Conservation (phyloP, 2,113 vertebrate genomes). For the Perognathus longimembris region DNA sequence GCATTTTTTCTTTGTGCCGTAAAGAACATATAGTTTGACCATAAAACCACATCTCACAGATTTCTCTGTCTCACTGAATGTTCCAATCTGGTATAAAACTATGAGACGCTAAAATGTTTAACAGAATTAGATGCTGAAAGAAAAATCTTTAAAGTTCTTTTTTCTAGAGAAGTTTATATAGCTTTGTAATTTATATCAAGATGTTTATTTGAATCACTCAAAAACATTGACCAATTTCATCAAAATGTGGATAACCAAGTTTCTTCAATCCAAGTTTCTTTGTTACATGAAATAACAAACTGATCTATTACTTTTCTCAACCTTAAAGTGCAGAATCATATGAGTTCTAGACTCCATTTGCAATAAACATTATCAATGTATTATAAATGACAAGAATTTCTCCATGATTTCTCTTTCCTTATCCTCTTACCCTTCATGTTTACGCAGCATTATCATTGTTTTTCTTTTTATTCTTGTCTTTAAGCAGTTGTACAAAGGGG, state of each 20-base stretch:
- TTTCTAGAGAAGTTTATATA: not conserved
- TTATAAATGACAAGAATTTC: not conserved
- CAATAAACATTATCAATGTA: not conserved
- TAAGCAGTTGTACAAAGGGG: too few species aligned
- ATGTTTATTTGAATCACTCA: too few species aligned
- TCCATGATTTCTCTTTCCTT: not conserved
- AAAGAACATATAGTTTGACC: not conserved
- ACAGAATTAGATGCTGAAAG: not conserved
- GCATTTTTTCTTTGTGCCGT: not conserved
- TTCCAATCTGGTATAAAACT: slow-evolving; percentile 29
- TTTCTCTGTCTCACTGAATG: not conserved
- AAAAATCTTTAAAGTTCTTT: not conserved
- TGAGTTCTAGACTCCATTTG: not conserved
- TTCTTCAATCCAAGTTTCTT: not conserved
- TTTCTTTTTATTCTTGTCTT: too few species aligned
- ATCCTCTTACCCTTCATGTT: fast-evolving
- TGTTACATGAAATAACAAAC: not conserved
- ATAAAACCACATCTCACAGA: not conserved
- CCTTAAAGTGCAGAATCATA: not conserved
- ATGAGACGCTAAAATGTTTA: not conserved
- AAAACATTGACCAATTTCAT: not conserved
- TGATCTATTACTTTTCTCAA: not conserved
- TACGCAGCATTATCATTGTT: not conserved
- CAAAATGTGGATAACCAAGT: not conserved
- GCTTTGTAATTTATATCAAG: too few species aligned